Evolutionary conservation across 1,140 invertebrate genomes (phyloP).

Genomic region (Ceratosolen solmsi): DNA sequence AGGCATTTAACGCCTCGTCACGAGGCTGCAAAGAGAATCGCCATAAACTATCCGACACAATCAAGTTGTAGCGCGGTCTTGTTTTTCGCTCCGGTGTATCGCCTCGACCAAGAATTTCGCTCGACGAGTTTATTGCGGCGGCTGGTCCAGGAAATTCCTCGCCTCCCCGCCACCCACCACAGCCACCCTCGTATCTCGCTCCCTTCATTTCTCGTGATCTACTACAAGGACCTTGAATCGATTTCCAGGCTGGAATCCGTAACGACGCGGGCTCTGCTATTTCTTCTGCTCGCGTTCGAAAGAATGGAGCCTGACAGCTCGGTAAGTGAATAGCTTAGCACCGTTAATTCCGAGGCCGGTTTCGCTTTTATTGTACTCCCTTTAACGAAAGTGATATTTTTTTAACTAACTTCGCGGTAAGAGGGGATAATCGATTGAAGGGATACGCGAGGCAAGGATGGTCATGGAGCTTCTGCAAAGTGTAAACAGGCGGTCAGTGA

Average conservation of each 20-base stretch:
- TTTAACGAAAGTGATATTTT: slow-evolving; percentile 31
- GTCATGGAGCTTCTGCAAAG: background rate
- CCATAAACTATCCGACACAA: slow-evolving; percentile 63
- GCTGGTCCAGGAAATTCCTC: slow-evolving; percentile 57
- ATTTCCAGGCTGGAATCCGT: slow-evolving; percentile 60
- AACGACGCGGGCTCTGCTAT: slow-evolving; percentile 58
- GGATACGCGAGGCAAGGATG: background rate
- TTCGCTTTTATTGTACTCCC: background rate
- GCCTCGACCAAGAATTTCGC: slow-evolving; percentile 52
- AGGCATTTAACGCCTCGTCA: slow-evolving; percentile 58
- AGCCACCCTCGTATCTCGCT: background rate
- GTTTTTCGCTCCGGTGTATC: slow-evolving; percentile 57
- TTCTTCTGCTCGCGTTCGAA: slow-evolving; percentile 52
- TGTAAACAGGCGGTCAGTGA: background rate
- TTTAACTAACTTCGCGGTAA: background rate
- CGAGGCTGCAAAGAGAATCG: slow-evolving; percentile 50
- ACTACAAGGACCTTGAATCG: slow-evolving; percentile 58
- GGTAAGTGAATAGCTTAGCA: slow-evolving; percentile 36
- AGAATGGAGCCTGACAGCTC: slow-evolving; percentile 22
- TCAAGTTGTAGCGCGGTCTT: slow-evolving; percentile 59
- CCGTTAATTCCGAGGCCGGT: background rate
- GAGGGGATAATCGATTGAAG: slow-evolving; percentile 27
- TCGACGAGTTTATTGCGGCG: slow-evolving; percentile 56
- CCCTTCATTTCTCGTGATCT: slow-evolving; percentile 34
- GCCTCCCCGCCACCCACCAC: background rate